Base-by-base conservation (phyloP, 2,797 vertebrate genomes). In the Aldrovandia affinis region DNA sequence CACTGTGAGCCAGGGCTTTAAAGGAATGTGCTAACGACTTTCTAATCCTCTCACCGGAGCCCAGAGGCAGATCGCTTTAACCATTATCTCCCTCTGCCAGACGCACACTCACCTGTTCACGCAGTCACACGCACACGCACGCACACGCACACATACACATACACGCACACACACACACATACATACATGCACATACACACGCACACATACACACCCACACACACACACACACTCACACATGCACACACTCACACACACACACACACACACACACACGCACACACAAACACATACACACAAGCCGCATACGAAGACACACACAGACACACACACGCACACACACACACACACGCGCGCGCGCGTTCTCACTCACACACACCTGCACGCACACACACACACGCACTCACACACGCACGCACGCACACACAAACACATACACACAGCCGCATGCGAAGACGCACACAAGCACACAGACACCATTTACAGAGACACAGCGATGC, bases 81-180 rank as follows among this genome's bases (percentile, higher is more conserved):
- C 80, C 33, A 12, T 54, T 81, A 59, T 81, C 80, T 81, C 33
- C 20, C 54, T 61, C 80, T 44, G 33, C 33, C 55, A 59, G 80
- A 8, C 52, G 7, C 18, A 55, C 59, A 77, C 91, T 93, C 91
- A 86, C 87, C 83, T 77, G 65, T 84, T 86, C 83, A 85, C 80
- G 87, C 83, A 85, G 83, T 86, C 83, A 85, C 89, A 90, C 88
- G 75, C 52, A 86, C 52, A 84, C 61, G 89, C 90, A 92, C 90
- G 33, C 36, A 47, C 78, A 88, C 81, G 80, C 63, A 85, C 80
- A n/a, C 81, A 63, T 18, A 18, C 30, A 18, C 30, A 3, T 20
- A 68, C 63, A 18, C 63, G 8, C 30, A 18, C 14, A 33, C 10
- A 68, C 2, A 36, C 63, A 68, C 30, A 36, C 14, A 68, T 36